These are phyloP conservation scores for Polyploca ridens DNA, from an alignment of 2,888 invertebrate species.

Conservation along the genomic window DNA sequence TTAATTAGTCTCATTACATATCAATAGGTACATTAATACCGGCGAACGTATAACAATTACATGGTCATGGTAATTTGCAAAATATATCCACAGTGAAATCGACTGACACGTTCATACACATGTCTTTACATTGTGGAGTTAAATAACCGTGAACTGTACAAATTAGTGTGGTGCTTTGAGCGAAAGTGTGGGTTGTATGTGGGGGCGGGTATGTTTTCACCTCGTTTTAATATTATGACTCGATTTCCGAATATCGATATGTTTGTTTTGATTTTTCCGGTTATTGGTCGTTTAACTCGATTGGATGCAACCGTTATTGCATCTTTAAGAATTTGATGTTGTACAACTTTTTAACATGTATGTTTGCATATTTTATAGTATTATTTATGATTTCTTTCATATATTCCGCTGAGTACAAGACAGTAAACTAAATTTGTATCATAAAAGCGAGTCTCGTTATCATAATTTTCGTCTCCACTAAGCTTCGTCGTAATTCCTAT, in stretches of 20 bases:
- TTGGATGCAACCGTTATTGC: conserved; percentile 5
- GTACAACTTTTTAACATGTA: not conserved
- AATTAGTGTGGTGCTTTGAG: conserved; percentile 15
- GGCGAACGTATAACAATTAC: conserved; percentile 31
- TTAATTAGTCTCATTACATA: conserved; percentile 8
- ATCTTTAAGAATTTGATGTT: not conserved
- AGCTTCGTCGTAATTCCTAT: not conserved
- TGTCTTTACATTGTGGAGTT: conserved; percentile 7
- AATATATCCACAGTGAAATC: conserved; percentile 40
- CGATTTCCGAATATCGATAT: conserved; percentile 25
- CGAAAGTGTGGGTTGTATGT: conserved; percentile 42
- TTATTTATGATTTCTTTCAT: not conserved
- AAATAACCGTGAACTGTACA: conserved; percentile 26
- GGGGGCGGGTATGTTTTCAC: conserved; percentile 70
- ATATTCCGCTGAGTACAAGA: not conserved
- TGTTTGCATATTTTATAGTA: not conserved
- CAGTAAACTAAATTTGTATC: not conserved
- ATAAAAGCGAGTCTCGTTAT: not conserved
- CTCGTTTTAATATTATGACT: conserved; percentile 36
- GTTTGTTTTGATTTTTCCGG: conserved; percentile 4
- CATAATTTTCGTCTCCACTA: conserved; percentile 1
- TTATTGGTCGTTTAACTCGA: conserved; percentile 8
- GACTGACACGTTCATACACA: conserved; percentile 19
- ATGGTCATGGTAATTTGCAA: conserved; percentile 37
- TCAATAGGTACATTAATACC: conserved; percentile 4